Base-by-base conservation (phyloP, 2,888 invertebrate genomes). In the Slavum lentiscoides region DNA sequence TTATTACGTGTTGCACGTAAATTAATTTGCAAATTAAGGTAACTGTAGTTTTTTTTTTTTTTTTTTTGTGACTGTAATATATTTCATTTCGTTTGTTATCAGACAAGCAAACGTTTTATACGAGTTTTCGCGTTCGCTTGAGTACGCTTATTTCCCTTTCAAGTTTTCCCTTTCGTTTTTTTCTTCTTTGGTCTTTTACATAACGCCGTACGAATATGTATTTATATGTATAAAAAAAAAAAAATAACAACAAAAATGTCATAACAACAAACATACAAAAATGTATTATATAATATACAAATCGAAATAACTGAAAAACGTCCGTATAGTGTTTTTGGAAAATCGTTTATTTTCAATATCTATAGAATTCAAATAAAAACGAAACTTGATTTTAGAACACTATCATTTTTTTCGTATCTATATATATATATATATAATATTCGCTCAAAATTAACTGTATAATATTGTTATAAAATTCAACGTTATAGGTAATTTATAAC, bases 61-160 rank as follows among this genome's bases (percentile, higher is more conserved):
- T 64, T 55, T 59, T 66, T 66, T 74, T 74, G 55, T 74, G 66
- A 66, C 17, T 74, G 19, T 66, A 74, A 74, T 74, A 64, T 64
- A 64, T 64, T 37, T 55, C 30, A 49, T n/a, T 64, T 53, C 19
- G 49, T 64, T 53, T 64, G n/a, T 74, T 74, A n/a, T 37, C 62
- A 66, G 19, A 43, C 58, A 19, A 19, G 53, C n/a, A 17, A 58
- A 55, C 58, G 13, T 67, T 66, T 74, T 66, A 23, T 67, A 21
- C 55, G 55, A 75, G 55, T 39, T 58, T 74, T 39, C 39, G 17
- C 66, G 55, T 39, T 66, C 58, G 23, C 66, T 58, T 55, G 37
- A 66, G 55, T 39, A 37, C 15, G 37, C 17, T 39, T 39, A 39
- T 75, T 19, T 61, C 17, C 21, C 19, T 11, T 9, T 53, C 17